phyloP scores from a whole-genome alignment of 64 coral and sea anemone genomes.

The Porites lutea region DNA sequence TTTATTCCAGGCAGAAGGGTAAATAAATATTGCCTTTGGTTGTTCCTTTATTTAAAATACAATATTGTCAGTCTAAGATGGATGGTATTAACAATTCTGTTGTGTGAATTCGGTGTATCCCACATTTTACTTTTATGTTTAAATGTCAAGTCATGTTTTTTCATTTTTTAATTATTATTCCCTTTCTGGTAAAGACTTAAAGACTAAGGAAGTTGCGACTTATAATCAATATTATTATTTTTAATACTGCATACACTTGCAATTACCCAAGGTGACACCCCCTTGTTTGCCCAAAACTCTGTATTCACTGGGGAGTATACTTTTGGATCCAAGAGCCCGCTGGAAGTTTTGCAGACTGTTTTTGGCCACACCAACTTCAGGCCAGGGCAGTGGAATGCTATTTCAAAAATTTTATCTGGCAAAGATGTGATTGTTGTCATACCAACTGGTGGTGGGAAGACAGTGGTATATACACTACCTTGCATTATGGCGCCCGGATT shows the following conservation, averaged over 20 bases:
- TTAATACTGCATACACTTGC: neutral
- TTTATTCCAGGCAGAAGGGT: neutral
- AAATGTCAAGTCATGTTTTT: too few relatives aligned
- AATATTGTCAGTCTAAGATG: too few relatives aligned
- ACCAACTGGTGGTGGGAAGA: slow-evolving; percentile 60
- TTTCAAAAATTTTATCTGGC: neutral
- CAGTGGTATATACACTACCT: slow-evolving; percentile 39
- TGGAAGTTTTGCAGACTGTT: neutral
- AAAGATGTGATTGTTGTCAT: slow-evolving; percentile 53
- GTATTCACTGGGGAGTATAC: neutral
- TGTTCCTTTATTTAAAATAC: too few relatives aligned
- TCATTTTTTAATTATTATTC: too few relatives aligned
- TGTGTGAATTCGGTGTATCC: too few relatives aligned
- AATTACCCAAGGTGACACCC: neutral
- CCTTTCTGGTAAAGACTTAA: too few relatives aligned
- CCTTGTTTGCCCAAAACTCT: neutral
- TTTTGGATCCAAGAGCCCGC: too few relatives aligned
- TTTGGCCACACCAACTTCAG: slow-evolving; percentile 43
- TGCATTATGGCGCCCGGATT: neutral
- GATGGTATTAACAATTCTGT: too few relatives aligned
- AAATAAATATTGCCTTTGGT: neutral
- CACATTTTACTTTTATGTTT: too few relatives aligned
- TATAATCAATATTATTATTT: neutral
- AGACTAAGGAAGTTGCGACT: too few relatives aligned
- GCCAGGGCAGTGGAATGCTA: slow-evolving; percentile 13